phyloP scores from a whole-genome alignment of 2,113 vertebrate species.

The Ammodytes marinus region DNA sequence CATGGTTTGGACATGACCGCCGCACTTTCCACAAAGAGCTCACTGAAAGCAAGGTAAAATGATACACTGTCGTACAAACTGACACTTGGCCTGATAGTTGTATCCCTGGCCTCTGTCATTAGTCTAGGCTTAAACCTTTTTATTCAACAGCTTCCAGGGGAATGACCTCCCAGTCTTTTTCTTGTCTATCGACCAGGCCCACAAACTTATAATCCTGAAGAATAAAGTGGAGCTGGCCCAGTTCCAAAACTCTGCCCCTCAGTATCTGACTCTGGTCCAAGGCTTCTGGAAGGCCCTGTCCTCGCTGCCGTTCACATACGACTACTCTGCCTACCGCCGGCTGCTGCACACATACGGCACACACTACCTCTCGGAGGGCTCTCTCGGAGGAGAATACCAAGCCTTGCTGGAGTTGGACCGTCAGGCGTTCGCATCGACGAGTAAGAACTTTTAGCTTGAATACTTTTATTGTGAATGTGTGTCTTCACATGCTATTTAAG shows the following conservation, averaged over 20 bases:
- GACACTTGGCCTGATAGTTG: background rate
- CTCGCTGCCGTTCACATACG: conserved; percentile 88
- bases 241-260: conserved; percentile 92
- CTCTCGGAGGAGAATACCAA: conserved; percentile 92
- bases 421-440: conserved; percentile 75
- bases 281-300: conserved; percentile 92
- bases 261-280: conserved; percentile 89
- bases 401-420: conserved; percentile 88
- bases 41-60: conserved; percentile 67
- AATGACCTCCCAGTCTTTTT: background rate
- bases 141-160: background rate
- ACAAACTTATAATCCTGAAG: conserved; percentile 89
- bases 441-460: conserved; percentile 75
- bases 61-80: too few species aligned
- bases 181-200: conserved; percentile 76
- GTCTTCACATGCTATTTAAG: background rate
- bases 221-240: conserved; percentile 94
- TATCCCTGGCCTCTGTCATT: background rate
- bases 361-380: conserved; percentile 92
- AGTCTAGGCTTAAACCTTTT: background rate
- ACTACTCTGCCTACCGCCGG: conserved; percentile 86
- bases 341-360: conserved; percentile 91
- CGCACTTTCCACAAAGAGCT: conserved; percentile 79
- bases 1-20: conserved; percentile 71
- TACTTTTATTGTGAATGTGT: background rate